Evolutionary conservation across 53 echinoderm and acorn worm species (phyloP).

Genomic region (Mesocentrotus franciscanus): DNA sequence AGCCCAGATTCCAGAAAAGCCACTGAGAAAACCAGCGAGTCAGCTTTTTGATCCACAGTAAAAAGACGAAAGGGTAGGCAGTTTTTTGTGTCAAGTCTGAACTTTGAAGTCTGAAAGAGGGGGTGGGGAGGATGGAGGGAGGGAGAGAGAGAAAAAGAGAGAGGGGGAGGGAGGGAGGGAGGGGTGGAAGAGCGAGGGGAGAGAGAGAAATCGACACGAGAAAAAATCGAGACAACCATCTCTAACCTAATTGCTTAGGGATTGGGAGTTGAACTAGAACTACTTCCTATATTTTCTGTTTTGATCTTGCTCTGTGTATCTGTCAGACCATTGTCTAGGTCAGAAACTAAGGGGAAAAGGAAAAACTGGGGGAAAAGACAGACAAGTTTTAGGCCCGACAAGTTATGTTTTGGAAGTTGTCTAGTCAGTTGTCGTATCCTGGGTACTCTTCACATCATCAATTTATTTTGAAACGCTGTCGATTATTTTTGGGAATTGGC

Average conservation of each 20-base stretch:
- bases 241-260: constrained; percentile 16
- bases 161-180: background rate
- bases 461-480: background rate
- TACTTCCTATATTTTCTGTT: constrained; percentile 12
- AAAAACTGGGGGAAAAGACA: background rate
- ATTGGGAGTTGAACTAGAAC: constrained; percentile 38
- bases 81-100: background rate
- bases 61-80: background rate
- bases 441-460: background rate
- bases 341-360: background rate
- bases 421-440: constrained; percentile 3
- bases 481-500: no score
- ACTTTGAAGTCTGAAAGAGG: background rate
- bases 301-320: background rate
- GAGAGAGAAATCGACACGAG: background rate
- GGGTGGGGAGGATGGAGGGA: no score
- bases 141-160: background rate
- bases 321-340: background rate
- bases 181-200: background rate
- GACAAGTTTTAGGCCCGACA: background rate
- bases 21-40: background rate
- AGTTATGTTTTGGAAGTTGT: constrained; percentile 34
- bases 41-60: constrained; percentile 1
- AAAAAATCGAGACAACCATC: background rate
- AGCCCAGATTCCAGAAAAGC: background rate